phyloP scores from a whole-genome alignment of 2,797 vertebrate species.

The Agapornis canus region DNA sequence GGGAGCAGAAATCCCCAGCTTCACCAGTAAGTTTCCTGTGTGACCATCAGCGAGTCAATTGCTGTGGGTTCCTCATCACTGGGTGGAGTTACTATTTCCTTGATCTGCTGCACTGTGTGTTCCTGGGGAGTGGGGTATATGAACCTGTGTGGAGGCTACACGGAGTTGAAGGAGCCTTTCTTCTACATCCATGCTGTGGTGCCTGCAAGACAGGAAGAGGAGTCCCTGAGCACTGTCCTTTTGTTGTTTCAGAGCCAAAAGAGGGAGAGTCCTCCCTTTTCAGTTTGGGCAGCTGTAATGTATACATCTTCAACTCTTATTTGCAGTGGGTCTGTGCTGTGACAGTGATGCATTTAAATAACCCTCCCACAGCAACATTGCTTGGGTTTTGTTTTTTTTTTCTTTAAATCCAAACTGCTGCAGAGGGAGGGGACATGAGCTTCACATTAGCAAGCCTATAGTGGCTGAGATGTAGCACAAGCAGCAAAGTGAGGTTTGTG shows the following conservation, averaged over 20 bases:
- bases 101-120: background rate
- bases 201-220: background rate
- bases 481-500: background rate
- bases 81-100: background rate
- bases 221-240: background rate
- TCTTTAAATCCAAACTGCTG: background rate
- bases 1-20: conserved; percentile 11
- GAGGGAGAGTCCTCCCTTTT: background rate
- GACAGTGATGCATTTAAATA: background rate
- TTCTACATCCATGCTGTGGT: background rate
- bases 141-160: background rate
- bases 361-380: background rate
- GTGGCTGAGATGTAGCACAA: background rate
- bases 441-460: background rate
- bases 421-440: background rate
- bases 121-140: background rate
- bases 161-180: background rate
- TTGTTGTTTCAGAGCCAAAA: background rate
- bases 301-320: background rate
- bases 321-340: background rate
- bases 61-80: background rate
- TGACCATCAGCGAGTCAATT: background rate
- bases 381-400: background rate
- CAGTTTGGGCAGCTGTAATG: background rate
- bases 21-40: background rate